Evolutionary conservation across 2,797 vertebrate species (phyloP).

Genomic region (Urocyon cinereoargenteus): DNA sequence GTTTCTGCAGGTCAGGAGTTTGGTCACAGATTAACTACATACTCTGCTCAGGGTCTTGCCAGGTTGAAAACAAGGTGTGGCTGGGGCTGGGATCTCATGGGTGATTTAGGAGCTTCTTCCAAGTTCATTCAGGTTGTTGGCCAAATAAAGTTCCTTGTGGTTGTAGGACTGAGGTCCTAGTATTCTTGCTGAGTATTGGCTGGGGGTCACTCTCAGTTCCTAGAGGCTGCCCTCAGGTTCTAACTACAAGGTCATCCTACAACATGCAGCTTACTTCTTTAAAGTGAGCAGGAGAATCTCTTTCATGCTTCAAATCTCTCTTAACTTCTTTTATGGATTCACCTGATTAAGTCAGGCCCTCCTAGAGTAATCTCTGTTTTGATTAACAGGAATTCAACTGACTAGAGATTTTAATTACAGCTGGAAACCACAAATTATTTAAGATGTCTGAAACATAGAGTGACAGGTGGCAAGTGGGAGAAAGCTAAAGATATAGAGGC

Average conservation of each 20-base stretch:
- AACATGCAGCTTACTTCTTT: neutral
- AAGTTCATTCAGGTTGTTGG: neutral
- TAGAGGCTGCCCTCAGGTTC: neutral
- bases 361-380: neutral
- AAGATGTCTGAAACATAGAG: neutral
- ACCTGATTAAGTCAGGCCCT: neutral
- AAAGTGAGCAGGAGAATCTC: neutral
- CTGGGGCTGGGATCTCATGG: neutral
- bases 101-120: neutral
- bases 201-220: neutral
- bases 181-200: neutral
- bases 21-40: neutral
- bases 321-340: neutral
- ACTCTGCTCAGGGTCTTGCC: neutral
- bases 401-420: conserved; percentile 12
- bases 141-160: neutral
- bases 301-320: neutral
- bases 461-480: neutral
- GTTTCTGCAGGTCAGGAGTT: neutral
- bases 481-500: conserved; percentile 42
- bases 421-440: conserved; percentile 42
- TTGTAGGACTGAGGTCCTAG: neutral
- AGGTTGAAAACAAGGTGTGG: neutral
- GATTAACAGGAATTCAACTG: conserved; percentile 1
- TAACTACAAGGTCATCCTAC: neutral